These are phyloP conservation scores for Flexamia atlantica DNA, from an alignment of 2,888 invertebrate genomes.

Conservation along the genomic window DNA sequence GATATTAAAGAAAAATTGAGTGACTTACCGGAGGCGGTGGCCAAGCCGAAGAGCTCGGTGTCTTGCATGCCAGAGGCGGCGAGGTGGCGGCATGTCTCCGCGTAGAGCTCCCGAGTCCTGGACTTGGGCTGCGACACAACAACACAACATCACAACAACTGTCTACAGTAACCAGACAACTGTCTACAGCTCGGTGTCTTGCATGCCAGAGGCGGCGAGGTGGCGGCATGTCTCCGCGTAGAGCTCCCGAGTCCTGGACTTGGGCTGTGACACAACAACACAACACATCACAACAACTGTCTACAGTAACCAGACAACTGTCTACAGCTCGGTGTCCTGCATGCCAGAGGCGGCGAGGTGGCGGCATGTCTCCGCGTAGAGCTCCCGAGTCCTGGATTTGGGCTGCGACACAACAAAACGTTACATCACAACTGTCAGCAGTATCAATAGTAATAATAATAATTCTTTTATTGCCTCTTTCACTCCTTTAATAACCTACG, in stretches of 20 bases:
- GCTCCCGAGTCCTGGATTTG: slow-evolving; percentile 90
- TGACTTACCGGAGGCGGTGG: slow-evolving; percentile 87
- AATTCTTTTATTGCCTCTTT: too few relatives aligned
- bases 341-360: slow-evolving; percentile 90
- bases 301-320: background rate
- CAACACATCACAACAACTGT: slow-evolving; percentile 63
- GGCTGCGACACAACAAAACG: slow-evolving; percentile 77
- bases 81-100: slow-evolving; percentile 88
- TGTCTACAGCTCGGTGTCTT: slow-evolving; percentile 91
- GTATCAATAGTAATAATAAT: too few relatives aligned
- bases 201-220: slow-evolving; percentile 89
- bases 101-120: slow-evolving; percentile 89
- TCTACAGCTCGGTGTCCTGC: slow-evolving; percentile 90
- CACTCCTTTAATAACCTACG: too few relatives aligned
- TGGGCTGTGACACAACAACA: slow-evolving; percentile 79
- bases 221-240: slow-evolving; percentile 89
- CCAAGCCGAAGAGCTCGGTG: slow-evolving; percentile 91
- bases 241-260: slow-evolving; percentile 90
- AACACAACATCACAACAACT: slow-evolving; percentile 62
- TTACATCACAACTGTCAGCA: slow-evolving; percentile 73
- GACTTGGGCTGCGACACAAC: slow-evolving; percentile 83
- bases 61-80: slow-evolving; percentile 90
- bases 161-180: background rate
- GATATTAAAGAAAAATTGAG: too few relatives aligned
- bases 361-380: slow-evolving; percentile 88